Percentiles rank a stretch among this genome's conserved stretches.
Evolutionary conservation across 2,797 vertebrate genomes (phyloP).

Genomic region (Scomberomorus guttatus): DNA sequence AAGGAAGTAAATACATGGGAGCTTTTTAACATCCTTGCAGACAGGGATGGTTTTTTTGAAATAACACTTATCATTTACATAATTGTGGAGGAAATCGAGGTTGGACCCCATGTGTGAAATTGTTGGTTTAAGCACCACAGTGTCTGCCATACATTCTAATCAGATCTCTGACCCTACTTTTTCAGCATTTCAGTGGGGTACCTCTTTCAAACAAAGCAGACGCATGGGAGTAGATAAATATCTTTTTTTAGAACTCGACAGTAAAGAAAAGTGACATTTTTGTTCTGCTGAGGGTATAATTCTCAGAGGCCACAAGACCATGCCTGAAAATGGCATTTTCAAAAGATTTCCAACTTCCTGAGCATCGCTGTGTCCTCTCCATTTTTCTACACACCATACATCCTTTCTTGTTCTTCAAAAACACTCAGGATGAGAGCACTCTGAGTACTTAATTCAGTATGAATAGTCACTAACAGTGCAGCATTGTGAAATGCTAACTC

Average conservation of each 20-base stretch:
- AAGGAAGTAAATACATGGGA: constrained; percentile 37
- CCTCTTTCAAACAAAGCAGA: constrained; percentile 31
- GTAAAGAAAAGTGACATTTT: constrained; percentile 42
- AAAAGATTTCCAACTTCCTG: constrained; percentile 42
- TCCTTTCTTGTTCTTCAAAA: constrained; percentile 15
- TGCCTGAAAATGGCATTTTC: constrained; percentile 57
- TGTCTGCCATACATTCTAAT: constrained; percentile 43
- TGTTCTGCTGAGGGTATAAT: constrained; percentile 41
- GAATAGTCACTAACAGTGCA: not conserved
- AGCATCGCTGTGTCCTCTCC: not conserved
- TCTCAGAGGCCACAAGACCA: constrained; percentile 41
- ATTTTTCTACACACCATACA: not conserved
- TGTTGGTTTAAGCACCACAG: constrained; percentile 42
- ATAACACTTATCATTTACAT: constrained; percentile 66
- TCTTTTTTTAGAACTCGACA: constrained; percentile 41
- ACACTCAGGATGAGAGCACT: constrained; percentile 12
- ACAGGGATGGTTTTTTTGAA: constrained; percentile 20
- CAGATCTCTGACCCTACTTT: constrained; percentile 29
- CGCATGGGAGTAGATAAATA: constrained; percentile 29
- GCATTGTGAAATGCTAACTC: constrained; percentile 6
- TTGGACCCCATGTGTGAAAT: constrained; percentile 60
- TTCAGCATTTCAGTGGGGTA: constrained; percentile 9
- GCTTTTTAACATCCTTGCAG: constrained; percentile 19
- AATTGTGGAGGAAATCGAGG: constrained; percentile 67
- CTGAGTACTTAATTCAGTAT: constrained; percentile 7